Conservation (phyloP, 2,888 invertebrate genomes). For the Drepanosiphum platanoidis region DNA sequence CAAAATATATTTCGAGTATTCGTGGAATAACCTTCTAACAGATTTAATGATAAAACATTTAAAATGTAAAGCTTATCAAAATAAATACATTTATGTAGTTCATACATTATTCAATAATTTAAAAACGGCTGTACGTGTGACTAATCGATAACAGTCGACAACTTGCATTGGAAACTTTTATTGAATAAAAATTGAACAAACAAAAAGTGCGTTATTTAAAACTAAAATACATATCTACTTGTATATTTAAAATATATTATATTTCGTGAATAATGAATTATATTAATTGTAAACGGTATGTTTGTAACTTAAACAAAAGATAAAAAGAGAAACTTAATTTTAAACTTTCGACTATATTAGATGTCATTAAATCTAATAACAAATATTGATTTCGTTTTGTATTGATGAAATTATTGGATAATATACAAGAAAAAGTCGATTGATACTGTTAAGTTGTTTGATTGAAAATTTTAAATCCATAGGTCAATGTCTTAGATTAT, state of each 20-base stretch:
- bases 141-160: neutral
- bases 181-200: neutral
- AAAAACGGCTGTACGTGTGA: neutral
- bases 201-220: neutral
- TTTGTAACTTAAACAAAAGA: neutral
- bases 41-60: neutral
- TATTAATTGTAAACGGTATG: neutral
- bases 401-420: too few species aligned
- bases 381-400: too few species aligned
- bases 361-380: too few species aligned
- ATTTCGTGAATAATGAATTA: too few species aligned
- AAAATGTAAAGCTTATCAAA: neutral
- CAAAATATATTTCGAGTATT: neutral
- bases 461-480: too few species aligned
- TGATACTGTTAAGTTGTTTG: too few species aligned
- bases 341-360: too few species aligned
- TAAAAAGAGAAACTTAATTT: too few species aligned
- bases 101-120: neutral
- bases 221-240: neutral
- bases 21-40: neutral
- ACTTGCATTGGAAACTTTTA: neutral
- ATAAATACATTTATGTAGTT: neutral
- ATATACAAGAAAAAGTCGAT: too few species aligned
- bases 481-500: too few species aligned
- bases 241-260: too few species aligned